These are phyloP conservation scores for Leptatherina wallacei DNA, from an alignment of 2,797 vertebrate genomes.

Conservation along the genomic window DNA sequence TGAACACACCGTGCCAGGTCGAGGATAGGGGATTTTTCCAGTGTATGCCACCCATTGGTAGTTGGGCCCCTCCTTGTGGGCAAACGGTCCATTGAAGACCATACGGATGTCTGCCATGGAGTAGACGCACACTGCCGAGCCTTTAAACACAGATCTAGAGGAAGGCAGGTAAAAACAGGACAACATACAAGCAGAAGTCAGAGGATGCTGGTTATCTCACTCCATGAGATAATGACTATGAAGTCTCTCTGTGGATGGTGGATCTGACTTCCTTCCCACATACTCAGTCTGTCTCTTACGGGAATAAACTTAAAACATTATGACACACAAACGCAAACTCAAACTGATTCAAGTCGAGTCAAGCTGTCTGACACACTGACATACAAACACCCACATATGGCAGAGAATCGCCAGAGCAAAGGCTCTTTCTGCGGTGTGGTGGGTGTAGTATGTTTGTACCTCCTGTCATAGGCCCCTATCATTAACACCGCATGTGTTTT, in stretches of 20 bases:
- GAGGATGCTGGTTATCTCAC: constrained; percentile 42
- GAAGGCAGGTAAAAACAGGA: constrained; percentile 18
- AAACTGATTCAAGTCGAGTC: constrained; percentile 58
- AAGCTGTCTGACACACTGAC: constrained; percentile 76
- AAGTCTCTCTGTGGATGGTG: constrained; percentile 35
- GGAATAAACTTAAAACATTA: constrained; percentile 48
- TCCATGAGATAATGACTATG: constrained; percentile 57
- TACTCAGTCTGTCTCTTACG: constrained; percentile 51
- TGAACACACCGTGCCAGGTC: constrained; percentile 93
- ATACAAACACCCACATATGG: constrained; percentile 74
- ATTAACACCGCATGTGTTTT: constrained; percentile 68
- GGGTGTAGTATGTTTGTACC: constrained; percentile 73
- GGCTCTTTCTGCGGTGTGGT: constrained; percentile 58
- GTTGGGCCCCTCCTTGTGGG: constrained; percentile 98
- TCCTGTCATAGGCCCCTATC: constrained; percentile 74
- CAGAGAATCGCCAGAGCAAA: constrained; percentile 54
- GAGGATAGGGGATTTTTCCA: constrained; percentile 97
- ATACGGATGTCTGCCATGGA: constrained; percentile 99
- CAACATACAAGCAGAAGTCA: constrained; percentile 29
- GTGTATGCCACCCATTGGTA: constrained; percentile 99
- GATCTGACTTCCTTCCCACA: constrained; percentile 64
- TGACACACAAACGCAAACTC: constrained; percentile 57
- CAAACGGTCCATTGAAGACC: constrained; percentile 98
- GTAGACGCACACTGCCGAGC: constrained; percentile 97
- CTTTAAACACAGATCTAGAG: constrained; percentile 94